These are phyloP conservation scores for Orchestia grillus DNA, from an alignment of 1,140 invertebrate genomes.

Conservation along the genomic window DNA sequence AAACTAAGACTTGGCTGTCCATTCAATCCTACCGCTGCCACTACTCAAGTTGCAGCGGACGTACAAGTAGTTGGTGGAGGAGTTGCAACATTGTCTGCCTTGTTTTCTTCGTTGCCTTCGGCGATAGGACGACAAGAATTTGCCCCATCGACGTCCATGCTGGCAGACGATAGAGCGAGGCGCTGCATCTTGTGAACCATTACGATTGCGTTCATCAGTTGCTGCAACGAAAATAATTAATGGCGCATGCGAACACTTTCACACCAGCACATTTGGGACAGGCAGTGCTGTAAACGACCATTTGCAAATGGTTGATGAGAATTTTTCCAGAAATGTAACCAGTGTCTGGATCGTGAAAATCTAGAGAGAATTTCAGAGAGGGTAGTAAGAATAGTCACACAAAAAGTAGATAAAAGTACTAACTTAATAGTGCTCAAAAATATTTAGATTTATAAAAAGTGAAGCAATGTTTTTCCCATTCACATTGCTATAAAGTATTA, in stretches of 20 bases:
- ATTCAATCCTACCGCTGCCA: not conserved
- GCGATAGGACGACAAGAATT: slow-evolving; percentile 66
- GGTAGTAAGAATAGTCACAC: not conserved
- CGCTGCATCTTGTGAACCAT: slow-evolving; percentile 76
- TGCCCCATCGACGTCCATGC: slow-evolving; percentile 67
- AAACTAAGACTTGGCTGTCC: not conserved
- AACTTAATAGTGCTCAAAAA: not conserved
- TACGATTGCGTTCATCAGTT: slow-evolving; percentile 75
- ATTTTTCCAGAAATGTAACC: not conserved
- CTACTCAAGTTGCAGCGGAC: not conserved
- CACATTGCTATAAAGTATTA: too few relatives aligned
- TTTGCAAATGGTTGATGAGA: not conserved
- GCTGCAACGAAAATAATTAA: slow-evolving; percentile 70
- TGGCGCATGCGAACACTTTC: slow-evolving; percentile 27
- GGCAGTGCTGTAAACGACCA: slow-evolving; percentile 32
- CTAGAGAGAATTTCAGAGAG: not conserved
- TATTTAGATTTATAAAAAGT: not conserved
- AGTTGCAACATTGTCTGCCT: slow-evolving; percentile 62
- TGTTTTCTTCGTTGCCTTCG: slow-evolving; percentile 63
- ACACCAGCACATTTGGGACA: not conserved
- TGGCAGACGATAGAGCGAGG: slow-evolving; percentile 71
- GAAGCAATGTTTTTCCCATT: not conserved
- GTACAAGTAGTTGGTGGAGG: slow-evolving; percentile 10
- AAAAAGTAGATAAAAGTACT: not conserved
- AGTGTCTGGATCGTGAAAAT: not conserved